Evolutionary conservation across 1,140 invertebrate species (phyloP), one percentile per base, ranked within the genome.

Genomic region (Bombus vancouverensis): DNA sequence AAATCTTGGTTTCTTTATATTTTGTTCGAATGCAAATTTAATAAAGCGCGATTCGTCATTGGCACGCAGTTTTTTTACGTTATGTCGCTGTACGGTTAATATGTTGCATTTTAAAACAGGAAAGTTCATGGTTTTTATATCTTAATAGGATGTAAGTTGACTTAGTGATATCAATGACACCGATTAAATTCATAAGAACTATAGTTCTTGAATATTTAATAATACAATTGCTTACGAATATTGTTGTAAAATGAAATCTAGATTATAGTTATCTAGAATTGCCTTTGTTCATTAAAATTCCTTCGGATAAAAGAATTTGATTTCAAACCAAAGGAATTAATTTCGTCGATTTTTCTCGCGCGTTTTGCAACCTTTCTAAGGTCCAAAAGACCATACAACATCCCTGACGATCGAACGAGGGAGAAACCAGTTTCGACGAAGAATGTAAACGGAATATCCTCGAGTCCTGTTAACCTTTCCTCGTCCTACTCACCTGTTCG

Each of bases 391-490:
- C 47, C 72, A 5, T 78, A 74, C 65, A 85, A 37, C 70, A 83
- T 87, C 87, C 68, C 73, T 74, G 79, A 53, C 66, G 75, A 44
- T 65, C 73, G 39, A 82, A 87, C 83, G 88, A 88, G 68, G 89
- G 90, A 85, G 91, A 94, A 94, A 94, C 93, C 93, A 92, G 93
- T 94, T 94, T 84, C 82, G 81, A n/a, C 83, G 88, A 90, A 93
- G 92, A 93, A 94, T 92, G 90, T 90, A 93, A 93, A 93, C 92
- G 93, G 90, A 93, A 94, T 93, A 93, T 91, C 73, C 77, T 65
- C 87, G 89, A 92, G 92, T 93, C 92, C 93, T 92, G 92, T 94
- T 93, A 93, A 92, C 93, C 92, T 94, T 93, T 93, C 82, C 90
- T 92, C 91, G 89, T 91, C 83, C 91, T 92, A 79, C 81, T 83